phyloP scores from a whole-genome alignment of 2,113 vertebrate genomes.

The Callionymus lyra region DNA sequence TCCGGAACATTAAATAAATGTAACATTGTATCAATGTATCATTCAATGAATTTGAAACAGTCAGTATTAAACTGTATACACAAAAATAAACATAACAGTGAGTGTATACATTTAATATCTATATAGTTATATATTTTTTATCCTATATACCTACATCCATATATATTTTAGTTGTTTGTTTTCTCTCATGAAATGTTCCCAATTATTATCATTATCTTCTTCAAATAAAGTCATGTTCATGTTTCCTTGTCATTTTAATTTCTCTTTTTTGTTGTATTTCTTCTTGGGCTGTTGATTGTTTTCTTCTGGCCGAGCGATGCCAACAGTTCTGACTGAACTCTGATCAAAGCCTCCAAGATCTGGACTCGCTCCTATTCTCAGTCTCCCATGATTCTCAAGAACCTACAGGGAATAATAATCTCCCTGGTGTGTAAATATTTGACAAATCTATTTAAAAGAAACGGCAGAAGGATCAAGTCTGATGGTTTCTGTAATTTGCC shows the following conservation, averaged over 20 bases:
- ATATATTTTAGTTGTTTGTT: too few species aligned
- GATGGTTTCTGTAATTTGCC: not conserved
- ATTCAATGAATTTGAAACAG: too few species aligned
- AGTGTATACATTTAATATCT: too few species aligned
- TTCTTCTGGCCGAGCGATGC: slow-evolving; percentile 6
- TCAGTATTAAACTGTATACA: too few species aligned
- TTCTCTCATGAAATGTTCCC: too few species aligned
- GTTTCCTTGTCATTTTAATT: not conserved
- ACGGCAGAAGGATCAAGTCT: slow-evolving; percentile 9
- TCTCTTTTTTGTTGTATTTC: not conserved
- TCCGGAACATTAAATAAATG: too few species aligned
- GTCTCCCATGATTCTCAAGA: slow-evolving; percentile 33
- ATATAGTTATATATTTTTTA: too few species aligned
- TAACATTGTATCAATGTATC: too few species aligned
- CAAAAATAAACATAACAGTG: too few species aligned
- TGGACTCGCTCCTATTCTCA: slow-evolving; percentile 23
- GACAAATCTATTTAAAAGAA: slow-evolving; percentile 11
- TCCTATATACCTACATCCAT: too few species aligned
- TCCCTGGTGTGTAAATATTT: slow-evolving; percentile 29
- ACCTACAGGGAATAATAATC: slow-evolving; percentile 18
- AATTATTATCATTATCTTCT: too few species aligned
- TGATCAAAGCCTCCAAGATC: slow-evolving; percentile 33
- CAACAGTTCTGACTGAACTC: slow-evolving; percentile 13
- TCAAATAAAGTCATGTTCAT: too few species aligned
- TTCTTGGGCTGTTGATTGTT: not conserved